Percentiles rank a stretch among this genome's conserved stretches.
These are phyloP conservation scores for Montipora capricornis DNA, from an alignment of 64 coral and sea anemone genomes.

Conservation along the genomic window DNA sequence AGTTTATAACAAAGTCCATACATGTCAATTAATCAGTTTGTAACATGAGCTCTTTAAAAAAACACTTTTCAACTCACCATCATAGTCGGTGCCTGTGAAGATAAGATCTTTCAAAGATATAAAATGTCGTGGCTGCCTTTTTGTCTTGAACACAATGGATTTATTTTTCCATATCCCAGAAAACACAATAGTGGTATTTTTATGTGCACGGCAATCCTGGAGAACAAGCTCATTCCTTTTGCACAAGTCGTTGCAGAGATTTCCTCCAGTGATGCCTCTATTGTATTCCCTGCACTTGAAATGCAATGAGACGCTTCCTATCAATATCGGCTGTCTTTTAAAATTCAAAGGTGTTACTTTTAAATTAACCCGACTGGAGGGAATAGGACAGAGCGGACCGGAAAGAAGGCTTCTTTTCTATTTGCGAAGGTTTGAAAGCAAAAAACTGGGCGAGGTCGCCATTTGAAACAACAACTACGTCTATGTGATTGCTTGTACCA, in stretches of 20 bases:
- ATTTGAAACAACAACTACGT: too few relatives aligned
- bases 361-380: too few relatives aligned
- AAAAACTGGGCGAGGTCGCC: too few relatives aligned
- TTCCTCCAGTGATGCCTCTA: conserved; percentile 71
- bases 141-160: conserved; percentile 86
- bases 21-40: too few relatives aligned
- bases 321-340: too few relatives aligned
- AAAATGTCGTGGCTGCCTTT: conserved; percentile 69
- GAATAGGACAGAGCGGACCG: too few relatives aligned
- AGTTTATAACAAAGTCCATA: too few relatives aligned
- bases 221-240: conserved; percentile 48
- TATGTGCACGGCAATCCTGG: conserved; percentile 79
- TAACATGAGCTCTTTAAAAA: too few relatives aligned
- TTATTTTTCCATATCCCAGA: conserved; percentile 74
- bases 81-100: conserved; percentile 29
- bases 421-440: too few relatives aligned
- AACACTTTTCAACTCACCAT: conserved; percentile 30
- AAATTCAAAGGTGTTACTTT: too few relatives aligned
- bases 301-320: background rate
- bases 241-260: conserved; percentile 95
- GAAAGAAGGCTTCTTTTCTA: too few relatives aligned
- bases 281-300: conserved; percentile 79
- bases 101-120: conserved; percentile 31
- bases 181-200: conserved; percentile 90
- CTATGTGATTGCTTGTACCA: too few relatives aligned